Percentiles rank a stretch among this genome's conserved stretches.
These are phyloP conservation scores for Calephelis virginiensis DNA, from an alignment of 1,140 invertebrate genomes.

Conservation along the genomic window DNA sequence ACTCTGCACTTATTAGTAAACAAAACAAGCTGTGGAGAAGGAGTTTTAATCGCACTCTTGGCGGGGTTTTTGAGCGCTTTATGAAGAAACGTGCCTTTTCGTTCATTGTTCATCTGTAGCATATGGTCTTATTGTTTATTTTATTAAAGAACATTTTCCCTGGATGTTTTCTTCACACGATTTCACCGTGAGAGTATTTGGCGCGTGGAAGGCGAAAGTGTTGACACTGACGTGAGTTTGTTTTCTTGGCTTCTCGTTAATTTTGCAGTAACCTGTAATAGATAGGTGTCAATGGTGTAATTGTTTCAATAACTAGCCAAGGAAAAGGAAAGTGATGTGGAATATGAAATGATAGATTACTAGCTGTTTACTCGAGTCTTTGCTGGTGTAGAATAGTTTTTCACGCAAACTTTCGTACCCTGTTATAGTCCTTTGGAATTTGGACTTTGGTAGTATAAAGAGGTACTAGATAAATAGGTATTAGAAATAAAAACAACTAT, in stretches of 20 bases:
- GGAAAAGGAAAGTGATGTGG: constrained; percentile 20
- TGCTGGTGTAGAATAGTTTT: too few species aligned
- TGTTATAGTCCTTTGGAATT: too few species aligned
- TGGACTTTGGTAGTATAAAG: too few species aligned
- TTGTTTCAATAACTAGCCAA: constrained; percentile 21
- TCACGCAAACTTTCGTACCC: too few species aligned
- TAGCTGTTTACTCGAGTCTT: too few species aligned
- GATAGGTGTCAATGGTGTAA: constrained; percentile 47
- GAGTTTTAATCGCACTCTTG: constrained; percentile 61
- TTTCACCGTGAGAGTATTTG: constrained; percentile 65
- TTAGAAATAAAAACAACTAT: too few species aligned
- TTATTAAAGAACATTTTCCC: constrained; percentile 64
- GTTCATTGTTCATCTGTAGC: constrained; percentile 65
- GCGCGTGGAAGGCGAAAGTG: constrained; percentile 63
- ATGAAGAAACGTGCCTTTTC: constrained; percentile 35
- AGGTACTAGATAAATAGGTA: too few species aligned
- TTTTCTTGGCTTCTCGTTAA: constrained; percentile 52
- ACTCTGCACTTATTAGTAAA: constrained; percentile 35
- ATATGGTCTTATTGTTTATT: constrained; percentile 51
- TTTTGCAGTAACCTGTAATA: constrained; percentile 57
- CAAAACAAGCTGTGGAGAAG: constrained; percentile 33
- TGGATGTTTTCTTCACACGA: constrained; percentile 61
- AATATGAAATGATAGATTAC: too few species aligned
- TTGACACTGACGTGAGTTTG: constrained; percentile 50
- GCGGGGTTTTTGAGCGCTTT: constrained; percentile 37